Conservation (phyloP, 2,797 vertebrate genomes). For the Anguilla obscura region DNA sequence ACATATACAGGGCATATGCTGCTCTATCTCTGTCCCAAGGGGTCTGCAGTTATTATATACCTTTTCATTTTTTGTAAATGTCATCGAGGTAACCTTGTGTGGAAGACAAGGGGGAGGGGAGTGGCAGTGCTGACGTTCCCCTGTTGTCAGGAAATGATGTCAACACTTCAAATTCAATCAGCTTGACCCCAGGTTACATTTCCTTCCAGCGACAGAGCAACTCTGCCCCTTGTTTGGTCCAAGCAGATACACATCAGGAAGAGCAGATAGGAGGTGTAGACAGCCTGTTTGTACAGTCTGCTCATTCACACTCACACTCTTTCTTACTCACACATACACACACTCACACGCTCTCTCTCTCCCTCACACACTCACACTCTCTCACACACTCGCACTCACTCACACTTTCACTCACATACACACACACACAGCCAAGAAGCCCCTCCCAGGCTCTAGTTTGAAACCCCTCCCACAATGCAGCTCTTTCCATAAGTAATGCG, state of each 20-base stretch:
- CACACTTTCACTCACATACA: neutral
- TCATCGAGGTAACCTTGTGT: neutral
- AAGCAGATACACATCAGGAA: neutral
- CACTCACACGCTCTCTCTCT: neutral
- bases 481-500: neutral
- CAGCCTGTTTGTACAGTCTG: neutral
- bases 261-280: neutral
- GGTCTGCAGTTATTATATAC: neutral
- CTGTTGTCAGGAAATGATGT: conserved; percentile 6
- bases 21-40: neutral
- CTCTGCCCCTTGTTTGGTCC: neutral
- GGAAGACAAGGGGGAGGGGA: neutral
- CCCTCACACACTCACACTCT: neutral
- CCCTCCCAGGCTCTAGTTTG: neutral
- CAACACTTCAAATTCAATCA: conserved; percentile 9
- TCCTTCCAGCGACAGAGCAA: neutral
- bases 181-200: neutral
- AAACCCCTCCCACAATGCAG: neutral
- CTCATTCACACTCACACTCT: neutral
- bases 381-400: too few relatives aligned
- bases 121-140: neutral
- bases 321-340: neutral
- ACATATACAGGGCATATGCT: neutral
- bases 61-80: neutral
- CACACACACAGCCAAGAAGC: neutral